Conservation (phyloP, 2,888 invertebrate genomes). For the Athalia cordata region DNA sequence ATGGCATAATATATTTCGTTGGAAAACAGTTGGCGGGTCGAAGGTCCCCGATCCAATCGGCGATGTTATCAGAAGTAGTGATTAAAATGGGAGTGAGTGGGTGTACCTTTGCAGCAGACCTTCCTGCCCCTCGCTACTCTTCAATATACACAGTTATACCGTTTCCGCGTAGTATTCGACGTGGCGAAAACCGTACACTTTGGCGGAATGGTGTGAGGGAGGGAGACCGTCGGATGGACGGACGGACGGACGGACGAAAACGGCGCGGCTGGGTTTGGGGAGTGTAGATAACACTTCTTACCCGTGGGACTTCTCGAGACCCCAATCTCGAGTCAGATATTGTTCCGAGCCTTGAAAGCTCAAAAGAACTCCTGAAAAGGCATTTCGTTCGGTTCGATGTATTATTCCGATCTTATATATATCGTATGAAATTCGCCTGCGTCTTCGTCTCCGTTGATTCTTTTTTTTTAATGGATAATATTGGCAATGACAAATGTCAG, state of each 20-base stretch:
- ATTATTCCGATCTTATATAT: constrained; percentile 61
- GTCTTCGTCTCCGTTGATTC: constrained; percentile 50
- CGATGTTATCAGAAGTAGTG: constrained; percentile 63
- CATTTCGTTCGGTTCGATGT: constrained; percentile 64
- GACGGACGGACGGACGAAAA: constrained; percentile 41
- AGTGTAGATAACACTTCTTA: constrained; percentile 69
- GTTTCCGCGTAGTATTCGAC: background rate
- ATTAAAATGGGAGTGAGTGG: constrained; percentile 64
- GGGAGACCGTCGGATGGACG: constrained; percentile 48
- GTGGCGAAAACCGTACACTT: constrained; percentile 4
- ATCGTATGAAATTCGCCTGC: constrained; percentile 60
- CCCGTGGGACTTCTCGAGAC: constrained; percentile 66
- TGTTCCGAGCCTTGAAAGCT: constrained; percentile 69
- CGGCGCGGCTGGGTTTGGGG: constrained; percentile 58
- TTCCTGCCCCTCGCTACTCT: constrained; percentile 11
- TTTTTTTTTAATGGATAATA: constrained; percentile 19
- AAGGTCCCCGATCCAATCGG: constrained; percentile 64
- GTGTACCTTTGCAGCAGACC: constrained; percentile 35
- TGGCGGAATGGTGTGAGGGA: constrained; percentile 29
- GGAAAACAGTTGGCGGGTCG: constrained; percentile 40
- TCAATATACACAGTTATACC: constrained; percentile 22
- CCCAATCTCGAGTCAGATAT: constrained; percentile 70
- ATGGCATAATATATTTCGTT: constrained; percentile 34
- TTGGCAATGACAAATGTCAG: constrained; percentile 33
- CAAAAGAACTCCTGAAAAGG: constrained; percentile 68